phyloP scores from a whole-genome alignment of 2,797 vertebrate species.

The Galagoides demidoff region DNA sequence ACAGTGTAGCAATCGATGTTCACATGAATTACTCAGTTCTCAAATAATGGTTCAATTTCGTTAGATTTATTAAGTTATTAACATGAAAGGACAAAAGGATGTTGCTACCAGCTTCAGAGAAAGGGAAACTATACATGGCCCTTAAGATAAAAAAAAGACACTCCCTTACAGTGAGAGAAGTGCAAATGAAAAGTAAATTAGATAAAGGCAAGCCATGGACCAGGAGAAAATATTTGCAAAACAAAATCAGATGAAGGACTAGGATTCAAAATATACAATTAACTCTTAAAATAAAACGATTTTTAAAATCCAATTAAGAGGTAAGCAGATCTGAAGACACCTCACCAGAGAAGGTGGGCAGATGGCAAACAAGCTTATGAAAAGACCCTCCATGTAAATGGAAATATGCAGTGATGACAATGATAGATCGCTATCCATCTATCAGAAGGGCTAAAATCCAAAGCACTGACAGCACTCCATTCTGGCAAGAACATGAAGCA shows the following conservation, averaged over 20 bases:
- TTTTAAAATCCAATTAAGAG: not conserved
- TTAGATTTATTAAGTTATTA: conserved; percentile 5
- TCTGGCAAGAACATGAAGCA: not conserved
- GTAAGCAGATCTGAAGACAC: not conserved
- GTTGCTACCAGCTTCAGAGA: not conserved
- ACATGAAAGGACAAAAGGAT: not conserved
- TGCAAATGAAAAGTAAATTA: not conserved
- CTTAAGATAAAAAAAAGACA: not conserved
- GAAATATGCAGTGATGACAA: not conserved
- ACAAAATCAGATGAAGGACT: not conserved
- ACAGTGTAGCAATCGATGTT: not conserved
- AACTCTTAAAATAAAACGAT: not conserved
- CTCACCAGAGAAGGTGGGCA: not conserved
- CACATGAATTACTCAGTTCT: not conserved
- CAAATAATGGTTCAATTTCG: conserved; percentile 23
- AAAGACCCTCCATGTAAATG: not conserved
- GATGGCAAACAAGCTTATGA: not conserved
- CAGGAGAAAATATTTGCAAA: conserved; percentile 51
- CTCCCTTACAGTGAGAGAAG: not conserved
- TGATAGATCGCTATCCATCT: not conserved
- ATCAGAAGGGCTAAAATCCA: not conserved
- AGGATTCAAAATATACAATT: not conserved
- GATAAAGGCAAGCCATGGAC: not conserved
- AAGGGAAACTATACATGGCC: not conserved
- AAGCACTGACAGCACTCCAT: not conserved